phyloP scores from a whole-genome alignment of 2,888 invertebrate species.

The Polylopha cassiicola region DNA sequence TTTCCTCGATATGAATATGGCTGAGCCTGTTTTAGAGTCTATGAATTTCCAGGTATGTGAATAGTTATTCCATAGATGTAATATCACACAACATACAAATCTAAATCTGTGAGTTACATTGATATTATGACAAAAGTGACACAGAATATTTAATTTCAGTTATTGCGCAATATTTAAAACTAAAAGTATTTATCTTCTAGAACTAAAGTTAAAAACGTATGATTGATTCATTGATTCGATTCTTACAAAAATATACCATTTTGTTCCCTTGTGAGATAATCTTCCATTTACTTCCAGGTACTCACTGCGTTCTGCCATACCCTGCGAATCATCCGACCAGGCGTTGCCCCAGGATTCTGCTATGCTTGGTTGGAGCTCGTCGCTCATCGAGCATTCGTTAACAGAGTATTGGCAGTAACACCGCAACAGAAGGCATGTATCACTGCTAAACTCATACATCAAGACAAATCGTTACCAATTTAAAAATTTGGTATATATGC shows the following conservation, averaged over 20 bases:
- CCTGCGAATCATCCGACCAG: slow-evolving; percentile 93
- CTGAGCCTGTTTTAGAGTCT: slow-evolving; percentile 94
- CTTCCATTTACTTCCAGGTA: too few relatives aligned
- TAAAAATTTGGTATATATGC: too few relatives aligned
- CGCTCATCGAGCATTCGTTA: slow-evolving; percentile 97
- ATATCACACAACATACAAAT: too few relatives aligned
- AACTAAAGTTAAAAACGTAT: too few relatives aligned
- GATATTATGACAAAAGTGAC: too few relatives aligned
- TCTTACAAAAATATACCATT: too few relatives aligned
- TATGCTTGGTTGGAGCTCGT: slow-evolving; percentile 99
- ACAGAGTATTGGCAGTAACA: slow-evolving; percentile 92
- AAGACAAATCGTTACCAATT: background rate
- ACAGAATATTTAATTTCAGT: too few relatives aligned
- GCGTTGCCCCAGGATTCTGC: slow-evolving; percentile 96
- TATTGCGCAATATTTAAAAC: too few relatives aligned
- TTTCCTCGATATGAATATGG: slow-evolving; percentile 96
- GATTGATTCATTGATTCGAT: too few relatives aligned
- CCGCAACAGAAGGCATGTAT: slow-evolving; percentile 88
- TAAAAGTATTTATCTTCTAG: too few relatives aligned
- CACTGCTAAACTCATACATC: slow-evolving; percentile 5
- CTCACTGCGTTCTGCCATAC: slow-evolving; percentile 98
- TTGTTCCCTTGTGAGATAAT: too few relatives aligned
- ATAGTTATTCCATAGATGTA: background rate
- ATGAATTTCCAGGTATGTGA: slow-evolving; percentile 89
- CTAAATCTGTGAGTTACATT: too few relatives aligned